Base-by-base conservation (phyloP, 2,113 vertebrate species). In the Gadus macrocephalus region DNA sequence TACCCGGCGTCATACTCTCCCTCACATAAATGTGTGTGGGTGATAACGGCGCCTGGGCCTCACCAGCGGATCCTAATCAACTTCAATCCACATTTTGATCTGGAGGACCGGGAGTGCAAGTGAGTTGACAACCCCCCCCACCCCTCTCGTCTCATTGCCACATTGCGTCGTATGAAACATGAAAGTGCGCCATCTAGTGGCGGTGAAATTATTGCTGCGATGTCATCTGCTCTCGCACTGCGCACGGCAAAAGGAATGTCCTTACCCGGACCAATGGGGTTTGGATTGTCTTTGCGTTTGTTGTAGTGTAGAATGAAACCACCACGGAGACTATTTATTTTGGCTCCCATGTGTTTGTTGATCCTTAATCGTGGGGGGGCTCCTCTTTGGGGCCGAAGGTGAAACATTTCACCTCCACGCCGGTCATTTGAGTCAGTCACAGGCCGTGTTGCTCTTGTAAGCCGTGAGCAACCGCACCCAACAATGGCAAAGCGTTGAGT, bases 21-120 rank as follows among this genome's bases (percentile, higher is more conserved):
- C 2, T 95, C 94, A 83, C 94, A 98, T 84, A 97, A 92, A 78
- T 99, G 97, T 76, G 90, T 92, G 80, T 99, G 97, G 97, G 91
- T 97, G 89, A 97, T 99, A 86, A 94, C 96, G 31, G 95, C 97
- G 17, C 96, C 96, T 0, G 94, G 94, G 58, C 92, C 92, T 3
- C 94, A 96, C 88, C 97, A 98, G 93, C 85, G 94, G 86, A 98
- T 99, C 87, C 92, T 98, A 91, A 98, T 99, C 91, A 99, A 99
- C 93, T 98, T 99, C 92, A 99, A 98, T 84, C 97, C 97, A 20
- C 97, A 99, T 90, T 99, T 99, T 77, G 97, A 99, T 85, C 92
- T 99, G 87, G 97, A 99, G 88, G 96, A 98, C 85, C 90, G 96
- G 82, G 96, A 98, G 77, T 99, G 97, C 96, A 98, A 98, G 97